Percentiles rank a stretch among this genome's conserved stretches.
phyloP scores from a whole-genome alignment of 2,888 invertebrate species.

The Pyrochroa serraticornis region DNA sequence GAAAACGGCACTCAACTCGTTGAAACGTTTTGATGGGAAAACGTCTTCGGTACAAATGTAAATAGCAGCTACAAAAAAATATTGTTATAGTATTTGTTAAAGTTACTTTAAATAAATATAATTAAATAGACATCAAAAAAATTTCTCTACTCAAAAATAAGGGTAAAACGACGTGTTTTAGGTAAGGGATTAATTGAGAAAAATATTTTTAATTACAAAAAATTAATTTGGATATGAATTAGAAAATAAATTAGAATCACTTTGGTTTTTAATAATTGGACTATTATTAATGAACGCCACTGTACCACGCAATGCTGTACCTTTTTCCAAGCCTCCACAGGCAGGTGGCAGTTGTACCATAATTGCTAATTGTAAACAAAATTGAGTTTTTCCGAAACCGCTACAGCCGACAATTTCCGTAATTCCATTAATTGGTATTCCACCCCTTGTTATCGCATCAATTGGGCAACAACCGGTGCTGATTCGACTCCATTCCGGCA shows the following conservation, averaged over 20 bases:
- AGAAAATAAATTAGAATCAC: too few species aligned
- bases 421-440: slow-evolving; percentile 70
- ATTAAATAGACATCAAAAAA: too few species aligned
- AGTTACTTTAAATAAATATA: too few species aligned
- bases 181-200: too few species aligned
- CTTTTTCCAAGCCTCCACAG: slow-evolving; percentile 62
- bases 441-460: slow-evolving; percentile 69
- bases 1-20: slow-evolving; percentile 58
- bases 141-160: too few species aligned
- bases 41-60: slow-evolving; percentile 81
- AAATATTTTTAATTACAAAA: too few species aligned
- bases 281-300: too few species aligned
- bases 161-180: too few species aligned
- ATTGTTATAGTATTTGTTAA: too few species aligned
- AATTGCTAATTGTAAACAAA: slow-evolving; percentile 74
- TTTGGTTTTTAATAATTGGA: too few species aligned
- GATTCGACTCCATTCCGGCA: slow-evolving; percentile 47
- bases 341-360: slow-evolving; percentile 65
- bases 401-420: slow-evolving; percentile 83
- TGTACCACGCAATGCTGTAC: too few species aligned
- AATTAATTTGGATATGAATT: too few species aligned
- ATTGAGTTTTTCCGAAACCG: slow-evolving; percentile 82
- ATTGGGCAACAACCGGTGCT: slow-evolving; percentile 65
- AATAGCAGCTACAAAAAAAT: slow-evolving; percentile 58
- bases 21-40: slow-evolving; percentile 73